Conservation (phyloP, 1,140 invertebrate species). For the Medauroidea extradentata region DNA sequence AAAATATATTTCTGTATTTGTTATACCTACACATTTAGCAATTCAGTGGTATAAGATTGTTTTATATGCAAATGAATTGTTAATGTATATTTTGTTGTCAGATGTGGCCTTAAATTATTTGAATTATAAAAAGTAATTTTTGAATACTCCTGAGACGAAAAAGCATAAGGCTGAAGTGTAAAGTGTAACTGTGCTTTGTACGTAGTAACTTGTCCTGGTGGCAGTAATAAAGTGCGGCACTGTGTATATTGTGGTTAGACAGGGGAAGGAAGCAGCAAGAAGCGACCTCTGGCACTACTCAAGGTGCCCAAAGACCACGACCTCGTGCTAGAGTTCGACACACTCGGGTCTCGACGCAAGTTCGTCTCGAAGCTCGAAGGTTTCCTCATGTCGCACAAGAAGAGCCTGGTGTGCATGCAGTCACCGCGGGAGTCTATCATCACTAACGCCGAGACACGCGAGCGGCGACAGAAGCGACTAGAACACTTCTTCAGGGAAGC, state of each 20-base stretch:
- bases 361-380: conserved; percentile 88
- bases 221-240: no score
- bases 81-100: background rate
- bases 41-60: no score
- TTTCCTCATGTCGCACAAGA: conserved; percentile 78
- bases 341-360: conserved; percentile 70
- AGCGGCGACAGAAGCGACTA: conserved; percentile 82
- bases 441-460: conserved; percentile 91
- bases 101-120: background rate
- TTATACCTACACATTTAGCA: no score
- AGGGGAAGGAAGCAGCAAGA: conserved; percentile 55
- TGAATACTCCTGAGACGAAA: background rate
- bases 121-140: background rate
- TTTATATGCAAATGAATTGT: no score
- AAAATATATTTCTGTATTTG: no score
- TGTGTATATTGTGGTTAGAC: no score
- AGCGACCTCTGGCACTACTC: conserved; percentile 79
- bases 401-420: conserved; percentile 66
- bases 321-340: conserved; percentile 90
- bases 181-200: no score
- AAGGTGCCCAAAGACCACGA: conserved; percentile 91
- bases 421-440: conserved; percentile 80
- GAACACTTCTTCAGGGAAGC: conserved; percentile 96
- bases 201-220: no score
- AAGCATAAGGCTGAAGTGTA: no score